Evolutionary conservation across 2,888 invertebrate genomes (phyloP).

Genomic region (Cotesia congregata): DNA sequence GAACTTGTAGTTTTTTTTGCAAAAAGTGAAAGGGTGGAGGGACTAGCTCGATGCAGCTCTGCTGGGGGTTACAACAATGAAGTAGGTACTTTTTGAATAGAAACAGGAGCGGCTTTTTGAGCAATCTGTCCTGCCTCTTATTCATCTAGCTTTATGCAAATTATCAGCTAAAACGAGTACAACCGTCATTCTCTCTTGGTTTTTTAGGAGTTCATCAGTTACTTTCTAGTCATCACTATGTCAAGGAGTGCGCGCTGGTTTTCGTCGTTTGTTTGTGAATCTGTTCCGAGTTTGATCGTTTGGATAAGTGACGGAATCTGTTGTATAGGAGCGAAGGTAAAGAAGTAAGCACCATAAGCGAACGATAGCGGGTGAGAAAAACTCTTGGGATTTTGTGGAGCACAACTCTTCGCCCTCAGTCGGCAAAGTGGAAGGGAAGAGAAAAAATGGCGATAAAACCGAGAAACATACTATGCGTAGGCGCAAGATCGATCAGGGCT

Average conservation of each 20-base stretch:
- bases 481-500: constrained; percentile 66
- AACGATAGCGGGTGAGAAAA: constrained; percentile 13
- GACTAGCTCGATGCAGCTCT: constrained; percentile 56
- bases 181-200: constrained; percentile 44
- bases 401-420: constrained; percentile 27
- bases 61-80: constrained; percentile 68
- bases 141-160: constrained; percentile 68
- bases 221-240: constrained; percentile 54
- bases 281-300: not conserved
- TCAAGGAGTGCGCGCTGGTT: constrained; percentile 33
- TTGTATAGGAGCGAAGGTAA: constrained; percentile 28
- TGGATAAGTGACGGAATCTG: constrained; percentile 17
- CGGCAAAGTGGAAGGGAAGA: constrained; percentile 39
- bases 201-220: constrained; percentile 55
- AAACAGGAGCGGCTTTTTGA: constrained; percentile 52
- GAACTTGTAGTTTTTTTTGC: constrained; percentile 54
- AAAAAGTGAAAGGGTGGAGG: constrained; percentile 48
- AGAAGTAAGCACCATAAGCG: constrained; percentile 31
- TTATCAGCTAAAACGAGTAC: constrained; percentile 57
- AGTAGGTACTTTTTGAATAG: constrained; percentile 53
- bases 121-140: constrained; percentile 51
- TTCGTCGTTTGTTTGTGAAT: not conserved
- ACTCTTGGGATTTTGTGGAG: not conserved
- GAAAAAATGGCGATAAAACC: constrained; percentile 64
- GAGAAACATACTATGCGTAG: constrained; percentile 55